phyloP scores from a whole-genome alignment of 2,888 invertebrate species.

The Dicycla oo region DNA sequence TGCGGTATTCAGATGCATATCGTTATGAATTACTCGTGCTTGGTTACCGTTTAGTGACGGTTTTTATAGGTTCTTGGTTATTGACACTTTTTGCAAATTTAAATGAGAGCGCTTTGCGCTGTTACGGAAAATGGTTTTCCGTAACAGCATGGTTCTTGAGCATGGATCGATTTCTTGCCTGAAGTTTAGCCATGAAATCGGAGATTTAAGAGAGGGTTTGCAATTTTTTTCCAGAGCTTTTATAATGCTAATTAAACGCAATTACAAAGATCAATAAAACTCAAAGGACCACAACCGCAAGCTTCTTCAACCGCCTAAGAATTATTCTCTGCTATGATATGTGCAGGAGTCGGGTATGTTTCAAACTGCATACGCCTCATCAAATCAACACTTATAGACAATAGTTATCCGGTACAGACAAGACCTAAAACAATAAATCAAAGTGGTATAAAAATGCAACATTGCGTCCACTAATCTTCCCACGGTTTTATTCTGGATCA shows the following conservation, averaged over 20 bases:
- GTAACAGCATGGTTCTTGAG: too few species aligned
- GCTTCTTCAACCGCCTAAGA: constrained; percentile 35
- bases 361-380: constrained; percentile 5
- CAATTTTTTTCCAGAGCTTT: constrained; percentile 11
- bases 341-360: neutral
- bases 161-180: constrained; percentile 34
- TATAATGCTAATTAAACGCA: constrained; percentile 47
- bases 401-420: constrained; percentile 38
- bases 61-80: constrained; percentile 62
- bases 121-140: constrained; percentile 44
- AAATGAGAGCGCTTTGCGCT: constrained; percentile 51
- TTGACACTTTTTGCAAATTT: constrained; percentile 56
- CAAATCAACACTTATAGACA: constrained; percentile 12
- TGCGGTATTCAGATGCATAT: constrained; percentile 71
- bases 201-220: constrained; percentile 30
- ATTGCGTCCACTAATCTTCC: constrained; percentile 68
- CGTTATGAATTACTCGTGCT: constrained; percentile 70
- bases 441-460: constrained; percentile 48
- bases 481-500: constrained; percentile 72
- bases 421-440: constrained; percentile 53
- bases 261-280: constrained; percentile 51
- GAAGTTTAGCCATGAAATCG: constrained; percentile 44
- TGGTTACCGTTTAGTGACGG: constrained; percentile 71
- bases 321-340: constrained; percentile 13
- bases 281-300: constrained; percentile 39